phyloP scores from a whole-genome alignment of 64 coral and sea anemone genomes.

The Acropora yongei region DNA sequence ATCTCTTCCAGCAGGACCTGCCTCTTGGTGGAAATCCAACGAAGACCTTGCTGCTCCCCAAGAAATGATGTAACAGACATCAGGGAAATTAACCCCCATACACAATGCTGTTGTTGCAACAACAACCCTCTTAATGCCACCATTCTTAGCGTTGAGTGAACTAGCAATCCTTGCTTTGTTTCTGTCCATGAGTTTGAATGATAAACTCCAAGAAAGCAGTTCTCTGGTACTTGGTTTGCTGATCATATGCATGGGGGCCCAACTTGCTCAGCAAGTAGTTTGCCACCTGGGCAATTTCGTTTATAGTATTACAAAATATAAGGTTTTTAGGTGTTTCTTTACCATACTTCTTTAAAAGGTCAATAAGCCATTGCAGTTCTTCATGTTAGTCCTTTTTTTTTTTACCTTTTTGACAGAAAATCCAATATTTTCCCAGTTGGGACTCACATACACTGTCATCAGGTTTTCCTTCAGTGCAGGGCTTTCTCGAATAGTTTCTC shows the following conservation, averaged over 20 bases:
- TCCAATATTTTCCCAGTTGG: conserved; percentile 33
- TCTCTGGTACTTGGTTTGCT: neutral
- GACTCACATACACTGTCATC: conserved; percentile 19
- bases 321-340: conserved; percentile 17
- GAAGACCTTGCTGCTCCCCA: too few species aligned
- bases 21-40: too few species aligned
- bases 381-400: neutral
- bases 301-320: conserved; percentile 58
- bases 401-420: conserved; percentile 41
- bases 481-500: neutral
- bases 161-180: neutral
- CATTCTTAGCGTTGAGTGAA: conserved; percentile 13
- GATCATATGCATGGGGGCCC: neutral
- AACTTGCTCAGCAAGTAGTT: conserved; percentile 28
- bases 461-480: neutral
- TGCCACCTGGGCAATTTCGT: conserved; percentile 41
- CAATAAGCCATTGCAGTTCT: conserved; percentile 32
- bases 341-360: neutral
- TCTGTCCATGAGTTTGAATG: too few species aligned
- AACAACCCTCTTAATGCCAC: conserved; percentile 12
- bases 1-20: too few species aligned
- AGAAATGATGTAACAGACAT: too few species aligned
- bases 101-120: conserved; percentile 51
- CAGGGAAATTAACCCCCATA: neutral
- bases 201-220: too few species aligned